These are phyloP conservation scores for Hippocampus kuda DNA, from an alignment of 2,797 vertebrate genomes.

Conservation along the genomic window DNA sequence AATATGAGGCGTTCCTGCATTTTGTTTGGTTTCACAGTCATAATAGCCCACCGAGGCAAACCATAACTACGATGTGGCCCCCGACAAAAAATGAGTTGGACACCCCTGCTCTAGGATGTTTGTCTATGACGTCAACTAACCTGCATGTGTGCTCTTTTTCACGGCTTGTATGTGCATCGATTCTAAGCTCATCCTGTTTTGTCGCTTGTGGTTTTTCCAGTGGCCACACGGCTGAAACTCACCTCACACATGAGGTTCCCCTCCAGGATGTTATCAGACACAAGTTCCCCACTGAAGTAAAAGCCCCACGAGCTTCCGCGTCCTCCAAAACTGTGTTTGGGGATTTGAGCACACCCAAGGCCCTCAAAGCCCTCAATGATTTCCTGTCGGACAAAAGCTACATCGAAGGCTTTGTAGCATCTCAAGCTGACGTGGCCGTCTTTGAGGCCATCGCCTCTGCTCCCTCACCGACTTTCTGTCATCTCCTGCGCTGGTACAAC, in stretches of 20 bases:
- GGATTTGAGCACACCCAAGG: slow-evolving; percentile 74
- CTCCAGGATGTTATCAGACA: slow-evolving; percentile 46
- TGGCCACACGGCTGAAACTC: slow-evolving; percentile 49
- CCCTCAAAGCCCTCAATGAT: slow-evolving; percentile 78
- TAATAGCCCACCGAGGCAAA: too few species aligned
- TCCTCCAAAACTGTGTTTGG: slow-evolving; percentile 79
- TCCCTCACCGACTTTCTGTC: slow-evolving; percentile 72
- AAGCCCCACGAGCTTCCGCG: neutral
- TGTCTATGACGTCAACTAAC: slow-evolving; percentile 6
- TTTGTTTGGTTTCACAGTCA: too few species aligned
- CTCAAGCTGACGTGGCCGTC: slow-evolving; percentile 79
- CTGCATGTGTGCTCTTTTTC: slow-evolving; percentile 10
- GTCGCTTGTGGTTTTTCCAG: slow-evolving; percentile 56
- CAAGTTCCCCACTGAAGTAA: slow-evolving; percentile 10
- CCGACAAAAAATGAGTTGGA: too few species aligned
- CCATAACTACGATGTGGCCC: too few species aligned
- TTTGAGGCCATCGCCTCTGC: slow-evolving; percentile 76
- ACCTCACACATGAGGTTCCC: slow-evolving; percentile 43
- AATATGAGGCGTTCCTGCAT: too few species aligned
- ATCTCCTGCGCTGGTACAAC: slow-evolving; percentile 89
- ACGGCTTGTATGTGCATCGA: slow-evolving; percentile 1
- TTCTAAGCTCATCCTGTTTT: slow-evolving; percentile 2
- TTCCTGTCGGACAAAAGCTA: slow-evolving; percentile 87
- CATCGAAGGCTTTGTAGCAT: slow-evolving; percentile 79
- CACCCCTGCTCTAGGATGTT: too few species aligned